Evolutionary conservation across 2,113 vertebrate genomes (phyloP).

Genomic region (Pseudopodoces humilis): DNA sequence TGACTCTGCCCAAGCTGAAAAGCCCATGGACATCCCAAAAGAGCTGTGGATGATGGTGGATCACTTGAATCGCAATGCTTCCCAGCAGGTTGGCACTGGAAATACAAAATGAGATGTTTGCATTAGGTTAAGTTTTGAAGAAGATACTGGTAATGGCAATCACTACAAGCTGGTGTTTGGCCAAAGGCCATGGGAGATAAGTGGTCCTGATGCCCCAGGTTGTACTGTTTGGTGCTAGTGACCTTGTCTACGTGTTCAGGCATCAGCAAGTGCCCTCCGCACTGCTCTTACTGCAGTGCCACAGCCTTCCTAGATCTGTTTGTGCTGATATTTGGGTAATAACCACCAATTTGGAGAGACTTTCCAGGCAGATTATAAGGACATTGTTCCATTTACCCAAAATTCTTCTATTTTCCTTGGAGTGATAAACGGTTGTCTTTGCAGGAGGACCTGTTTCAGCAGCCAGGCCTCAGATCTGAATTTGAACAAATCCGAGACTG

Average conservation of each 20-base stretch:
- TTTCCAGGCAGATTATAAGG: background rate
- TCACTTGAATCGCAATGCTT: constrained; percentile 85
- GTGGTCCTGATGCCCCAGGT: background rate
- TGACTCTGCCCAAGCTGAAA: constrained; percentile 65
- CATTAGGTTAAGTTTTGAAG: background rate
- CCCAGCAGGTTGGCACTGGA: constrained; percentile 84
- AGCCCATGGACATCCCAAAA: constrained; percentile 90
- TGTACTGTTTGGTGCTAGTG: background rate
- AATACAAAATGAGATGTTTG: background rate
- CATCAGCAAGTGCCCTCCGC: background rate
- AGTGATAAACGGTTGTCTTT: background rate
- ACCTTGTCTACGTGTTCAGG: too few species aligned
- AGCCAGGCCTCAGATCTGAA: constrained; percentile 90
- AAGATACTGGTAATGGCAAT: background rate
- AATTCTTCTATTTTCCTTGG: background rate
- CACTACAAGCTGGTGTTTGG: background rate
- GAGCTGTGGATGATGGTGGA: constrained; percentile 98
- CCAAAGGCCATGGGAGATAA: background rate
- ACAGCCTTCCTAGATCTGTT: background rate
- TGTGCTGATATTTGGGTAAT: background rate
- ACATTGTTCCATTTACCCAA: background rate
- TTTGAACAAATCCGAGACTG: constrained; percentile 93
- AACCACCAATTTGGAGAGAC: background rate
- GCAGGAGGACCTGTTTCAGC: constrained; percentile 97
- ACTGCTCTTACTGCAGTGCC: background rate